Conservation (phyloP, 2,888 invertebrate species). For the Agonopterix arenella region DNA sequence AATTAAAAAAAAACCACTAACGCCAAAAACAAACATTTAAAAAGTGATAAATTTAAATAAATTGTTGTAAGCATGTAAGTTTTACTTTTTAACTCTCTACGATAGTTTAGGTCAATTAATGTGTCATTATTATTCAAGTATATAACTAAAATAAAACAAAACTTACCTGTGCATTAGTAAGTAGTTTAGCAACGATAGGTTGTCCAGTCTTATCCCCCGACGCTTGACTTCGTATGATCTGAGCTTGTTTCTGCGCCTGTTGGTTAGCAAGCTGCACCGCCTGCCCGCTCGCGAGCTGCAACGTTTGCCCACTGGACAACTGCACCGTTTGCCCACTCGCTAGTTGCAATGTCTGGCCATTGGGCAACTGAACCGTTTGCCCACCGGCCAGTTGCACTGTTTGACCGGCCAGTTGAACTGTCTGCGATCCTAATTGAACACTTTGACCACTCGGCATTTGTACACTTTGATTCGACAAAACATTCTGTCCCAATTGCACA, state of each 20-base stretch:
- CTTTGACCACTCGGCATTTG: constrained; percentile 39
- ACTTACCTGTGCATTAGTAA: constrained; percentile 82
- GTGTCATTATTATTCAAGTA: no score
- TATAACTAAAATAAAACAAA: not conserved
- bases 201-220: constrained; percentile 55
- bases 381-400: constrained; percentile 20
- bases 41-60: no score
- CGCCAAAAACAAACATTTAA: no score
- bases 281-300: constrained; percentile 53
- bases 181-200: constrained; percentile 83
- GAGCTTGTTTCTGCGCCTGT: constrained; percentile 43
- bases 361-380: constrained; percentile 63
- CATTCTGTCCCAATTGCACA: constrained; percentile 37
- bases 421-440: constrained; percentile 27
- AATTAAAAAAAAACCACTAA: no score
- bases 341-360: constrained; percentile 65
- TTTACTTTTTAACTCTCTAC: no score
- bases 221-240: constrained; percentile 53
- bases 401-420: constrained; percentile 24
- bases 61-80: no score
- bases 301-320: constrained; percentile 50
- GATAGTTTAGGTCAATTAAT: no score
- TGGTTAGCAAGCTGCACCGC: constrained; percentile 57
- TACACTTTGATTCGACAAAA: constrained; percentile 32
- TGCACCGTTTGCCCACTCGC: constrained; percentile 54